Evolutionary conservation across 2,113 vertebrate genomes (phyloP).

Genomic region (Phasianus colchicus): DNA sequence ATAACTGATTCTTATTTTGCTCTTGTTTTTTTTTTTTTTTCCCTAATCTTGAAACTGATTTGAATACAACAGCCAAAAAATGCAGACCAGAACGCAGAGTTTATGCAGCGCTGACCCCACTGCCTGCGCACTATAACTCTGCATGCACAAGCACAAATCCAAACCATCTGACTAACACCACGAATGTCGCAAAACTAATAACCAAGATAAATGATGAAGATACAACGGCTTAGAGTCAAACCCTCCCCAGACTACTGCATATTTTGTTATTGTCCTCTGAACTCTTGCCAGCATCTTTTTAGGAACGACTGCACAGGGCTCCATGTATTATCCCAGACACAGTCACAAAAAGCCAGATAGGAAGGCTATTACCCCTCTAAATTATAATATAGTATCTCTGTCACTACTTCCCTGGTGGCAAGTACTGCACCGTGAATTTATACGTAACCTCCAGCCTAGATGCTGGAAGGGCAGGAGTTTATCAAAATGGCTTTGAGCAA

Average conservation of each 20-base stretch:
- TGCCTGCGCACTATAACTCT: rapidly evolving
- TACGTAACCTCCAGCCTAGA: neutral
- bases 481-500: constrained; percentile 20
- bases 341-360: constrained; percentile 4
- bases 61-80: neutral
- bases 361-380: neutral
- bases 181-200: constrained; percentile 32
- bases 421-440: neutral
- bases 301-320: neutral
- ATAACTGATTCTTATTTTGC: constrained; percentile 23
- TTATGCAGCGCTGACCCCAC: neutral
- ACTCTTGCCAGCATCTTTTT: constrained; percentile 24
- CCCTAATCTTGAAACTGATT: neutral
- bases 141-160: neutral
- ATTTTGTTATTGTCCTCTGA: constrained; percentile 11
- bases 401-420: neutral
- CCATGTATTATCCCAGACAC: neutral
- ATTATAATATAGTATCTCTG: constrained; percentile 7
- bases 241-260: neutral
- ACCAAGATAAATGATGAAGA: constrained; percentile 11
- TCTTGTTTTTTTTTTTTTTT: neutral
- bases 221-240: neutral
- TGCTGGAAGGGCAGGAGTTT: neutral
- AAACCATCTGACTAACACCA: constrained; percentile 38
- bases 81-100: neutral